Evolutionary conservation across 2,113 vertebrate species (phyloP), one percentile per base, ranked within the genome.

Genomic region (Elephas maximus): DNA sequence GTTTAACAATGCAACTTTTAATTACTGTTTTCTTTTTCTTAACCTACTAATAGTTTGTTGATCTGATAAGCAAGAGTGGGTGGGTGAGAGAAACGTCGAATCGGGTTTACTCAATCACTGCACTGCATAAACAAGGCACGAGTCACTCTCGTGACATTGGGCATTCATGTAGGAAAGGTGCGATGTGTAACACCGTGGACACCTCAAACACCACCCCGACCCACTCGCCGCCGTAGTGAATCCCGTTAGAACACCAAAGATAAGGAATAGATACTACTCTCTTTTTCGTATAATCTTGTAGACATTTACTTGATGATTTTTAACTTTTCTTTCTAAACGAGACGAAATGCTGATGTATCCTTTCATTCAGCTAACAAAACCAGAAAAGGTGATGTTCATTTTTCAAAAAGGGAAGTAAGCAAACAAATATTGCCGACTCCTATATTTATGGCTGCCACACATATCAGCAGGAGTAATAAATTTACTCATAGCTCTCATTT

Each of bases 241-340:
- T 82, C 98, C 97, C 98, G 96, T 98, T 98, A 98, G 98, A 98
- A 98, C 99, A 99, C 99, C 99, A 99, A 99, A 99, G 99, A 99
- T 99, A 98, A 97, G 98, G 98, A 97, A 98, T 99, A 98, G 97
- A 98, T 97, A 95, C 96, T 98, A 97, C 93, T 97, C 88, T 97
- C 98, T 98, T 97, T 98, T 92, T 90, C 97, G 18, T 98, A 98
- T 97, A 97, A 98, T 98, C 98, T 98, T 93, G 94, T 99, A 98
- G 98, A 98, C 96, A 98, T 98, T 96, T 98, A 98, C 97, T 98
- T 99, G 98, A 98, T 98, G 96, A 95, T 98, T 98, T 94, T 93
- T 98, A 98, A 98, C 97, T 98, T 94, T 97, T 98, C 95, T 98
- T 99, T 98, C 91, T 98, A 98, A 98, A 73, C 91, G 96, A 98